Conservation (phyloP, 2,113 vertebrate genomes). For the Thymallus thymallus region DNA sequence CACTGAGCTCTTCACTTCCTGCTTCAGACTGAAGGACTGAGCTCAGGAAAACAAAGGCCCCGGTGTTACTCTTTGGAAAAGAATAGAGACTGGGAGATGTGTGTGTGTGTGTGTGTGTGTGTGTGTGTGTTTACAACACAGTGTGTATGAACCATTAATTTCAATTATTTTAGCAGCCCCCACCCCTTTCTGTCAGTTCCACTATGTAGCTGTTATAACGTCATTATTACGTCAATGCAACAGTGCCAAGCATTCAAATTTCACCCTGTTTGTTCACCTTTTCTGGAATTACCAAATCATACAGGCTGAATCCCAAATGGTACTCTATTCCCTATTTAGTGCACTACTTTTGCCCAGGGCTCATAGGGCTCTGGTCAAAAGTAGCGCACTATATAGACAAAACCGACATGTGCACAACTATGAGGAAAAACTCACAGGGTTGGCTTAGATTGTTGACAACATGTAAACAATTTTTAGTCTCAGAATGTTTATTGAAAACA, state of each 20-base stretch:
- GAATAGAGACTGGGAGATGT: constrained; percentile 21
- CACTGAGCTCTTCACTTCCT: constrained; percentile 61
- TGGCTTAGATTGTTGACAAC: no score
- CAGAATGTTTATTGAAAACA: no score
- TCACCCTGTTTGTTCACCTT: background rate
- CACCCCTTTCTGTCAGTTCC: no score
- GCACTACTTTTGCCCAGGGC: no score
- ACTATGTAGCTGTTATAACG: background rate
- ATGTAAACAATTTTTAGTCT: no score
- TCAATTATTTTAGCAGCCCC: background rate
- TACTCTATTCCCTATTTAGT: background rate
- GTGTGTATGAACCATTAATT: background rate
- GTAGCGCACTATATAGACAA: no score
- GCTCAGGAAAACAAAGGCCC: constrained; percentile 53
- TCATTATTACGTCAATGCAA: background rate
- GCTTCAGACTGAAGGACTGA: constrained; percentile 49
- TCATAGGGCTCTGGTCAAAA: no score
- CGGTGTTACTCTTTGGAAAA: constrained; percentile 52
- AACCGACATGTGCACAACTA: no score
- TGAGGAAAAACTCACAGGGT: no score
- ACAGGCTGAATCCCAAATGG: background rate
- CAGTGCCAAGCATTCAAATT: background rate
- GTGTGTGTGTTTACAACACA: background rate
- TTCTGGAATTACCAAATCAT: background rate
- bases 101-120: constrained; percentile 5